phyloP scores from a whole-genome alignment of 2,888 invertebrate species.

The Leptinotarsa juncta region DNA sequence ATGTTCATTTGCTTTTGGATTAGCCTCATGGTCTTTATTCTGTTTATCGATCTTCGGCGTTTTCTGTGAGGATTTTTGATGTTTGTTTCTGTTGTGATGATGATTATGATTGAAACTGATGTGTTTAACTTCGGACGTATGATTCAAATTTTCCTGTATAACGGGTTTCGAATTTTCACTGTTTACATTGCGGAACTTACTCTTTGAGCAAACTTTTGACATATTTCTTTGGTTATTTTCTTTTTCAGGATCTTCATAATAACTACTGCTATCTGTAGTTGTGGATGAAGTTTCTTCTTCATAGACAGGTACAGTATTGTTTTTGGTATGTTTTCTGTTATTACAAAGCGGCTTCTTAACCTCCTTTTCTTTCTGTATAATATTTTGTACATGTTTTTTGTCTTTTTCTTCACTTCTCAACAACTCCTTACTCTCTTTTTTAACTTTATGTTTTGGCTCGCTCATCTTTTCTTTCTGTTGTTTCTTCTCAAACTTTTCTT shows the following conservation, averaged over 20 bases:
- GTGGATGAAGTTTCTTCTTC: slow-evolving; percentile 79
- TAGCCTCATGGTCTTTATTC: slow-evolving; percentile 37
- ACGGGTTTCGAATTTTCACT: slow-evolving; percentile 32
- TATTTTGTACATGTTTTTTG: slow-evolving; percentile 38
- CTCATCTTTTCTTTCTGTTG: slow-evolving; percentile 34
- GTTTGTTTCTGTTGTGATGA: slow-evolving; percentile 38
- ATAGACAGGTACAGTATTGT: slow-evolving; percentile 59
- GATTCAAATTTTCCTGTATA: slow-evolving; percentile 36
- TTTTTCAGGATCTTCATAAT: slow-evolving; percentile 52
- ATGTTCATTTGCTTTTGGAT: slow-evolving; percentile 33
- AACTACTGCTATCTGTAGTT: slow-evolving; percentile 74
- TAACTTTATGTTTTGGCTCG: slow-evolving; percentile 36
- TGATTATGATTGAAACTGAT: slow-evolving; percentile 35
- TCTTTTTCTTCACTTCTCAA: slow-evolving; percentile 36
- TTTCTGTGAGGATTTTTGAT: slow-evolving; percentile 36
- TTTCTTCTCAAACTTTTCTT: slow-evolving; percentile 41
- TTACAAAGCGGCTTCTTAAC: slow-evolving; percentile 48
- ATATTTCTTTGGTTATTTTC: slow-evolving; percentile 53
- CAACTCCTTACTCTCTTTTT: slow-evolving; percentile 37
- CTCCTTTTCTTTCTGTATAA: slow-evolving; percentile 52
- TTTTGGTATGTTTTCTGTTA: slow-evolving; percentile 54
- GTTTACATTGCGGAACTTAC: slow-evolving; percentile 37
- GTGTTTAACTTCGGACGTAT: slow-evolving; percentile 42
- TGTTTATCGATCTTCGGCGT: slow-evolving; percentile 41
- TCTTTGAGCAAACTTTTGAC: slow-evolving; percentile 49